Conservation (phyloP, 2,113 vertebrate species). For the Epinephelus fuscoguttatus region DNA sequence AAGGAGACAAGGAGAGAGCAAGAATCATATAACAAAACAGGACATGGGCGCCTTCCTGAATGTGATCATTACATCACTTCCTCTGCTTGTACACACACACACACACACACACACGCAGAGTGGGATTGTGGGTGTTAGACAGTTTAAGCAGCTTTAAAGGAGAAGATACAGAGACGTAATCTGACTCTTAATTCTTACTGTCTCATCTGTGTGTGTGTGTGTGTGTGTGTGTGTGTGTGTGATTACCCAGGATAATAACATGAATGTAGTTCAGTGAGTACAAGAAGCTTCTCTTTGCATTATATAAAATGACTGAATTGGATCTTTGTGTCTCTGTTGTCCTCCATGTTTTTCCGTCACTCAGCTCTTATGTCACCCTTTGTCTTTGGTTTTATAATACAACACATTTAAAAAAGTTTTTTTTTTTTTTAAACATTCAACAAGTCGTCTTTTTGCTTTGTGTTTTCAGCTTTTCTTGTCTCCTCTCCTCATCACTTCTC, state of each 20-base stretch:
- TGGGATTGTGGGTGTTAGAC: constrained; percentile 66
- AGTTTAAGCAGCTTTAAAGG: constrained; percentile 73
- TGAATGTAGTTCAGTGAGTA: constrained; percentile 57
- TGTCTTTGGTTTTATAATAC: neutral
- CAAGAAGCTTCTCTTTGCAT: constrained; percentile 35
- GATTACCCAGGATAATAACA: constrained; percentile 50
- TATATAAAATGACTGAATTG: constrained; percentile 44
- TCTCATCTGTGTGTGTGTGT: constrained; percentile 37
- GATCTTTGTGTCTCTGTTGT: constrained; percentile 13
- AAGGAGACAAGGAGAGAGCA: neutral
- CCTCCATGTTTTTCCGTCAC: neutral
- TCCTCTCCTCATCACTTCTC: too few species aligned
- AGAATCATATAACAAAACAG: constrained; percentile 53
- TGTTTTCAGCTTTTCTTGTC: too few species aligned
- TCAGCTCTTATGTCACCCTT: neutral
- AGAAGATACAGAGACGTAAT: constrained; percentile 70
- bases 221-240: constrained; percentile 35
- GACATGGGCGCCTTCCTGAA: constrained; percentile 61
- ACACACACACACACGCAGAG: constrained; percentile 27
- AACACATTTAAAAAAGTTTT: too few species aligned
- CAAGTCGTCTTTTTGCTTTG: neutral
- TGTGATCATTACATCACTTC: constrained; percentile 66
- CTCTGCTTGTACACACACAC: constrained; percentile 32
- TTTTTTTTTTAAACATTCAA: neutral
- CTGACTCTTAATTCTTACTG: constrained; percentile 65